Base-by-base conservation (phyloP, 64 coral and sea anemone species). In the Stylophora pistillata region DNA sequence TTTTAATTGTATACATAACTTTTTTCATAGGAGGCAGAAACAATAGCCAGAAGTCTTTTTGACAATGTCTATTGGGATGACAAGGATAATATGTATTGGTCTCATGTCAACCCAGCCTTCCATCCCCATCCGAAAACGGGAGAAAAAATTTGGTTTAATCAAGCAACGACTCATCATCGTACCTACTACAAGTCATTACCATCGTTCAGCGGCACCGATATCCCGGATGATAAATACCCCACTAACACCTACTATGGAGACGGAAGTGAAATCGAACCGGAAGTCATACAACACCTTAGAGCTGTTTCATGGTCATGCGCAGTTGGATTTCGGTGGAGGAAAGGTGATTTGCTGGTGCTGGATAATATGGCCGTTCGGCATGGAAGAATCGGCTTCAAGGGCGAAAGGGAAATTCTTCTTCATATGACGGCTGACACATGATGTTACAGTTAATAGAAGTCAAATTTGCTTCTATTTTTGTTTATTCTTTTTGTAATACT, bases 301-400 rank as follows among this genome's bases (percentile, higher is more conserved):
- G 65, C 75, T 72, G 72, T 15, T 1, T 26, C 41, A 52, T 89
- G 88, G 88, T 10, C 72, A 78, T 89, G 88, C 47, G 65, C 88
- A 29, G 66, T 89, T 1, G 88, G 88, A 26, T 89, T 89, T 71
- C 88, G 81, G 64, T 89, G 88, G 88, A 89, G 64, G 33, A 89
- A 5, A 27, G 88, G 88, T 23, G 88, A 89, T 56, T 37, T 89
- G 33, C 10, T 68, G 9, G 88, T 89, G 13, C 9, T 89, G 16
- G 76, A 89, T 58, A 89, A 89, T 54, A 63, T 89, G n/a, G 75
- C 61, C 21, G 77, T 89, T 21, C 60, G 56, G 32, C 88, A 89
- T 30, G 23, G 34, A 20, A 23, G 76, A 68, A 71, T 89, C 21
- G 69, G 88, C 4, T 89, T 81, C 33, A 89, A 32, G 3, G 88